A percentile compares a stretch with the other conserved stretches of the same genome.
Conservation (phyloP, 2,113 vertebrate genomes). For the Mesembrinibis cayennensis region DNA sequence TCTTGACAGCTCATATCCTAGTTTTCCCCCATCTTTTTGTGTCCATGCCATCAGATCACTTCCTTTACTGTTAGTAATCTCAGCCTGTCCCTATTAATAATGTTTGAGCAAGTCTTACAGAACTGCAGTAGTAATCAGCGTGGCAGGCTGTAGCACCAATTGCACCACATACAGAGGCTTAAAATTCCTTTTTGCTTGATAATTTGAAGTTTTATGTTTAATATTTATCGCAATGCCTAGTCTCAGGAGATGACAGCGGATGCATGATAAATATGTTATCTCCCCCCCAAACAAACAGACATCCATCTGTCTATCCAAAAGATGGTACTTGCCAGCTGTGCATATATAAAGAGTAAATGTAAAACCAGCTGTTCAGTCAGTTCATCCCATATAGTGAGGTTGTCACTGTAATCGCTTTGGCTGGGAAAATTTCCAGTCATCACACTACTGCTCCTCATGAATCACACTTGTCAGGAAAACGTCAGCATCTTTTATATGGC, state of each 20-base stretch:
- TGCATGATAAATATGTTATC: slow-evolving; percentile 36
- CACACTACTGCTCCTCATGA: slow-evolving; percentile 43
- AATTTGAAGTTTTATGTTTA: slow-evolving; percentile 38
- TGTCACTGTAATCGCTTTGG: slow-evolving; percentile 54
- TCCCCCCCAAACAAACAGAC: slow-evolving; percentile 37
- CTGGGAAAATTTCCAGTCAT: slow-evolving; percentile 59
- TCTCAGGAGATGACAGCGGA: slow-evolving; percentile 13
- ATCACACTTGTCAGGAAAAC: slow-evolving; percentile 51
- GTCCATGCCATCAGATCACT: not conserved
- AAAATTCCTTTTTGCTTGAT: slow-evolving; percentile 8
- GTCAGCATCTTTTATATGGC: not conserved
- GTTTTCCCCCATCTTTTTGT: not conserved
- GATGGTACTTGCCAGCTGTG: slow-evolving; percentile 46
- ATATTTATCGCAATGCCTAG: slow-evolving; percentile 25
- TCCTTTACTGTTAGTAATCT: not conserved
- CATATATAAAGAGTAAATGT: slow-evolving; percentile 54
- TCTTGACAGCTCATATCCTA: not conserved
- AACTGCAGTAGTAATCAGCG: not conserved
- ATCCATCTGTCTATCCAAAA: slow-evolving; percentile 40
- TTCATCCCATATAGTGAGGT: slow-evolving; percentile 35
- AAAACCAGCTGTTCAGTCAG: slow-evolving; percentile 63
- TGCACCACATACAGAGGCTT: not conserved
- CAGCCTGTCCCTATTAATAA: not conserved
- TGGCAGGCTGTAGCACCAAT: not conserved
- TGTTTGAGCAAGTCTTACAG: not conserved